Conservation (phyloP, 2,113 vertebrate genomes). For the Colossoma macropomum region DNA sequence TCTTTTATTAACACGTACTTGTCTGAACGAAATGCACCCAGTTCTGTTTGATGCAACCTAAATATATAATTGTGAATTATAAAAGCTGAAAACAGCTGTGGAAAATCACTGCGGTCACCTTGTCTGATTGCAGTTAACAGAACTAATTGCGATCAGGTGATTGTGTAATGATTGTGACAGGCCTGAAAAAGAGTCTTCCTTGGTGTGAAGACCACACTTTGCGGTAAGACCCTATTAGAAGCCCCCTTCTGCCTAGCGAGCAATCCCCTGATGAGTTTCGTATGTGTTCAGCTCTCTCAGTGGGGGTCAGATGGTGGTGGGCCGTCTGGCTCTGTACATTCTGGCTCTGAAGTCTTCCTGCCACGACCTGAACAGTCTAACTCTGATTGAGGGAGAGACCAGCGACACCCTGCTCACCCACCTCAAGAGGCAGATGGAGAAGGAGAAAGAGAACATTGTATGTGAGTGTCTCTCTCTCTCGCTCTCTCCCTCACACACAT, state of each 20-base stretch:
- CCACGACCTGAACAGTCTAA: slow-evolving; percentile 61
- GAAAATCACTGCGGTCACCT: no score
- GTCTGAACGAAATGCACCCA: no score
- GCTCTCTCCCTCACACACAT: no score
- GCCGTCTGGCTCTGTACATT: slow-evolving; percentile 84
- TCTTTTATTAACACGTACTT: no score
- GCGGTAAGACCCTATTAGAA: not conserved
- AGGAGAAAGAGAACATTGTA: slow-evolving; percentile 73
- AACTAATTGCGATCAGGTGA: no score
- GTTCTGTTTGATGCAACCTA: no score
- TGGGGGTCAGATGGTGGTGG: slow-evolving; percentile 67
- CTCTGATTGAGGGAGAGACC: slow-evolving; percentile 57
- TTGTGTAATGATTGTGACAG: no score
- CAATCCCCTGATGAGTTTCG: not conserved
- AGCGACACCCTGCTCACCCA: slow-evolving; percentile 74
- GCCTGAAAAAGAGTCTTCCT: no score
- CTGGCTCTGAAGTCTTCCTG: slow-evolving; percentile 87
- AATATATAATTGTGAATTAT: no score
- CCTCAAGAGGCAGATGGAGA: slow-evolving; percentile 84
- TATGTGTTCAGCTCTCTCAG: slow-evolving; percentile 49
- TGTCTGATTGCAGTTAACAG: no score
- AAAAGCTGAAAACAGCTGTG: no score
- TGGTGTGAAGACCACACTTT: no score
- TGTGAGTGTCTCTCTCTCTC: slow-evolving; percentile 11
- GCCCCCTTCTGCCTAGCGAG: not conserved